phyloP scores from a whole-genome alignment of 1,140 invertebrate species.

The Trinorchestia longiramus region DNA sequence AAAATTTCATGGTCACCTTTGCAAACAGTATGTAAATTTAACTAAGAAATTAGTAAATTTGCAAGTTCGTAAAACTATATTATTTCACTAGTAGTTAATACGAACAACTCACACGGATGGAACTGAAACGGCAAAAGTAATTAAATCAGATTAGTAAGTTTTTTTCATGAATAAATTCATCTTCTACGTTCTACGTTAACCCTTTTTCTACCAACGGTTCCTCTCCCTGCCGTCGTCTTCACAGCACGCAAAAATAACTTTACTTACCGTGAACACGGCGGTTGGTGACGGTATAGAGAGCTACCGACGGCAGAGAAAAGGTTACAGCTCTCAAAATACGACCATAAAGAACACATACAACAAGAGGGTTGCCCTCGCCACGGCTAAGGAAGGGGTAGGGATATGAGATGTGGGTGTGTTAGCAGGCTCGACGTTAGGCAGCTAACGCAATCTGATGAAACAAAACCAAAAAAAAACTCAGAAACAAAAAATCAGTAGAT shows the following conservation, averaged over 20 bases:
- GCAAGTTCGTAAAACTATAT: not conserved
- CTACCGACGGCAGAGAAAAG: too few species aligned
- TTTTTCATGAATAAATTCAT: too few species aligned
- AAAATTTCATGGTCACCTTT: not conserved
- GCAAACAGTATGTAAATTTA: not conserved
- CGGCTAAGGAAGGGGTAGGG: not conserved
- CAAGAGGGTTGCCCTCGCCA: not conserved
- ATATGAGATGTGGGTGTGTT: not conserved
- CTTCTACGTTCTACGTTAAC: too few species aligned
- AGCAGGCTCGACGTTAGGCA: slow-evolving; percentile 8
- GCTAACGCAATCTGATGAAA: slow-evolving; percentile 17
- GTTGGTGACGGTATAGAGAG: too few species aligned
- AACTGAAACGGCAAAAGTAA: not conserved
- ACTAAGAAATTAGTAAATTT: not conserved
- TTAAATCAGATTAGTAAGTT: not conserved
- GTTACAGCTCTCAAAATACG: not conserved
- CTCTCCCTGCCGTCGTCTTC: too few species aligned
- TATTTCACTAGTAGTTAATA: not conserved
- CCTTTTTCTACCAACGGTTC: too few species aligned
- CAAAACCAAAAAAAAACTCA: not conserved
- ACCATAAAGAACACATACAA: not conserved
- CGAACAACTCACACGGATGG: not conserved
- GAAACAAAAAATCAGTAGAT: not conserved
- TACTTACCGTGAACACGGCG: too few species aligned
- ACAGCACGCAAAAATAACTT: too few species aligned